Base-by-base conservation (phyloP, 1,140 invertebrate genomes). In the Drosophila kurseongensis region DNA sequence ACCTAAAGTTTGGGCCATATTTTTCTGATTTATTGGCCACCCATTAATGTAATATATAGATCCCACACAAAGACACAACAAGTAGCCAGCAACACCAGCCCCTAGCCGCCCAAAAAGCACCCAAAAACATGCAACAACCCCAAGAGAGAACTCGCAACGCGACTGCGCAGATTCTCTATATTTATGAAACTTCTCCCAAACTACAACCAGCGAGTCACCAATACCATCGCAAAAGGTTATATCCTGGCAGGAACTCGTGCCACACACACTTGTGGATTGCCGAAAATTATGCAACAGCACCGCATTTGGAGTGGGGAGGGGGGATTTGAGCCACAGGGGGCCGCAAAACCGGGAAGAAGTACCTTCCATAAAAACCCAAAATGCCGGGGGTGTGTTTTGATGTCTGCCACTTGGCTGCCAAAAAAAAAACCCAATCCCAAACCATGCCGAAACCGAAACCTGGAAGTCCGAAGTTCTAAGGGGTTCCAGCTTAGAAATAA, bases 221-320 rank as follows among this genome's bases (percentile, higher is more conserved):
- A 60, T 69, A 67, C 35, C 10, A 63, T 52, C 29, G 50, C 29
- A 51, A n/a, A 29, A 29, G 27, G 58, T 42, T 51, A 69, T 41
- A 73, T 78, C 40, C 58, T 56, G 58, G 59, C 50, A 63, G 42
- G 48, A 23, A 75, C 48, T 56, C 71, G 72, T 75, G 72, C 72
- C 58, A 91, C 90, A 91, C 90, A 91, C 90, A 91, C 90, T 91
- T 91, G 90, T 91, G 90, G 90, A 90, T 81, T 90, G 85, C 77
- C 85, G 84, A 89, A 89, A 88, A 88, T 89, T 88, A 88, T 86
- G 84, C 83, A 86, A 89, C 82, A 86, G 82, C 83, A 85, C 74
- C 74, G 75, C 71, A 32, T 50, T 41, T 56, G 51, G 12, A 47
- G 38, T 16, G 41, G 45, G 16, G 66, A 10, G 23, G 36, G 56